These are phyloP conservation scores for Galeopterus variegatus DNA, from an alignment of 2,113 vertebrate species.

Conservation along the genomic window DNA sequence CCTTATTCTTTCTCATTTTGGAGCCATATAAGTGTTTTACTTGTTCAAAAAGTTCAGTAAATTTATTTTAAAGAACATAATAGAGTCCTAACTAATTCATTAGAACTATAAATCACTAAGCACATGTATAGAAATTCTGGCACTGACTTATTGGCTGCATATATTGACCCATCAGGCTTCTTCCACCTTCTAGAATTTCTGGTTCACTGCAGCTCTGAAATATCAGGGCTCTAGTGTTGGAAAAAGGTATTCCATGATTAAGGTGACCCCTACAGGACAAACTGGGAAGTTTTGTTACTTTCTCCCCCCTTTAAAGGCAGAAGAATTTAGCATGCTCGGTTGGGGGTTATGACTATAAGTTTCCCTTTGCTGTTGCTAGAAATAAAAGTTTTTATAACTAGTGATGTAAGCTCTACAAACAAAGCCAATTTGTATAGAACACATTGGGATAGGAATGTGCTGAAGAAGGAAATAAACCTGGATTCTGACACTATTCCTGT, in stretches of 20 bases:
- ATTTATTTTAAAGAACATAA: constrained; percentile 35
- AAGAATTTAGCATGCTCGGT: background rate
- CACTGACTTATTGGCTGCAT: background rate
- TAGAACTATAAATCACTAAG: background rate
- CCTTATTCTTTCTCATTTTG: constrained; percentile 32
- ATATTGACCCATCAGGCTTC: background rate
- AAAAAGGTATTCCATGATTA: background rate
- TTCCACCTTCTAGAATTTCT: constrained; percentile 37
- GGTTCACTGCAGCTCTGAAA: background rate
- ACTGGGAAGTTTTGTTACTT: background rate
- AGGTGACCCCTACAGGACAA: constrained; percentile 25
- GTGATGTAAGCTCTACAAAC: background rate
- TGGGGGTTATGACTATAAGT: background rate
- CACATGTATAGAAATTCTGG: background rate
- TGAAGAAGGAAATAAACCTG: background rate
- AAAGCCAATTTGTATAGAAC: background rate
- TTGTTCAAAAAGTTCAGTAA: constrained; percentile 4
- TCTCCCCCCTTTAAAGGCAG: background rate
- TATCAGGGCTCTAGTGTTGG: background rate
- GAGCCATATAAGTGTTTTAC: background rate
- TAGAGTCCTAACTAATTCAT: background rate
- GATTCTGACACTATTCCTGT: background rate
- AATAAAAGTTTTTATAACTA: background rate
- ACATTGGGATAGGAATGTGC: background rate
- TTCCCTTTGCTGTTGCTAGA: background rate